A percentile compares a stretch with the other conserved stretches of the same genome.
Evolutionary conservation across 2,797 vertebrate genomes (phyloP).

Genomic region (Graptemys geographica): DNA sequence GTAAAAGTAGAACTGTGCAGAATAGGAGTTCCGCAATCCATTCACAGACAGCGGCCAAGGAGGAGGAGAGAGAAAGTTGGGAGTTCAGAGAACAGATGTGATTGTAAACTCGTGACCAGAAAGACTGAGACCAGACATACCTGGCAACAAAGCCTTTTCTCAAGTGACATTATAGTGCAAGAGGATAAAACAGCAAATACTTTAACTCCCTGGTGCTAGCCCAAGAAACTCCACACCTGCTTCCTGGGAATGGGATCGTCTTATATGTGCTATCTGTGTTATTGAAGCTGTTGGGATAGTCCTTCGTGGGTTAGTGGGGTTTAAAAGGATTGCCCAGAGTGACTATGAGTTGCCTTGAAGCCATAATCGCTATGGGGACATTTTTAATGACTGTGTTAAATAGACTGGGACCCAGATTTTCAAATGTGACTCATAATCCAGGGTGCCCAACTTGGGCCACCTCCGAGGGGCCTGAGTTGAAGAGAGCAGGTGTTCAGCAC

Average conservation of each 20-base stretch:
- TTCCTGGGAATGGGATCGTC: not conserved
- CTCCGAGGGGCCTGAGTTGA: fast-evolving
- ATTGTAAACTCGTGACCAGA: not conserved
- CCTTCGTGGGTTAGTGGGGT: not conserved
- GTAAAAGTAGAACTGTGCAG: not conserved
- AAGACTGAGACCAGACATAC: not conserved
- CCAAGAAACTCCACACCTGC: not conserved
- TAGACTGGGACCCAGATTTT: not conserved
- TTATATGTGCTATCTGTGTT: not conserved
- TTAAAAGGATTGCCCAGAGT: not conserved
- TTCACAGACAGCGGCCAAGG: not conserved
- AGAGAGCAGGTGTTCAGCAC: not conserved
- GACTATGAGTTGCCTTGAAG: not conserved
- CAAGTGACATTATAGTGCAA: not conserved
- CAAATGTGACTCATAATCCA: fast-evolving
- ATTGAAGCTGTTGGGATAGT: not conserved
- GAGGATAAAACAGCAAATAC: not conserved
- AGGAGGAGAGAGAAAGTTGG: not conserved
- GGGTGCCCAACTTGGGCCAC: not conserved
- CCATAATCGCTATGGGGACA: not conserved
- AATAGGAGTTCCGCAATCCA: not conserved
- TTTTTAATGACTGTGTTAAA: not conserved
- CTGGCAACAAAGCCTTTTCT: not conserved
- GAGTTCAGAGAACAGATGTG: not conserved
- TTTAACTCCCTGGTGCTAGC: not conserved